phyloP scores from a whole-genome alignment of 1,140 invertebrate genomes.

The Ceratina japonica region DNA sequence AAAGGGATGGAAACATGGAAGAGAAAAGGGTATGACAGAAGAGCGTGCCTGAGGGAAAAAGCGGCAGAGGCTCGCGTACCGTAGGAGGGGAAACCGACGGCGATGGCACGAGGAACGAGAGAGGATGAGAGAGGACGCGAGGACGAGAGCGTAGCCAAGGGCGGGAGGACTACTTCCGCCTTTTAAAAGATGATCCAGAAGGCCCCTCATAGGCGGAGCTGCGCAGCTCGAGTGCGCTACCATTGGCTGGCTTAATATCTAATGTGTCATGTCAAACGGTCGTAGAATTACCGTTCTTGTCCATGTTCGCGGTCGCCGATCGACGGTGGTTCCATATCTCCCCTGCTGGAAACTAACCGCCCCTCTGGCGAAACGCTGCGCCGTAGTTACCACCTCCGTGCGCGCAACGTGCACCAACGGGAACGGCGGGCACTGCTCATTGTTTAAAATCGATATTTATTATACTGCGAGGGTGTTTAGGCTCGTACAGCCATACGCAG shows the following conservation, averaged over 20 bases:
- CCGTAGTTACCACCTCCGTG: background rate
- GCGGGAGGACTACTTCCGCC: slow-evolving; percentile 54
- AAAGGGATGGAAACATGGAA: slow-evolving; percentile 8
- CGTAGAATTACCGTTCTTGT: slow-evolving; percentile 45
- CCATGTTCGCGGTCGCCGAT: background rate
- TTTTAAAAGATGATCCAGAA: slow-evolving; percentile 59
- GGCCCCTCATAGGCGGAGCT: slow-evolving; percentile 61
- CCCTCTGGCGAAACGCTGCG: background rate
- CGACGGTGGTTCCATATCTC: background rate
- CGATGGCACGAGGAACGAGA: background rate
- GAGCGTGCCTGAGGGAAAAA: slow-evolving; percentile 19
- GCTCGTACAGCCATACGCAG: no score
- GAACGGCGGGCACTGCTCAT: background rate
- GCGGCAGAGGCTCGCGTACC: background rate
- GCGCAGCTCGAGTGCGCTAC: slow-evolving; percentile 32
- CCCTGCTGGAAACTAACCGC: background rate
- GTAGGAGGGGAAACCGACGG: slow-evolving; percentile 16
- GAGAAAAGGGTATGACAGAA: no score
- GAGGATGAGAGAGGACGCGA: background rate
- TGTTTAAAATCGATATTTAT: slow-evolving; percentile 25
- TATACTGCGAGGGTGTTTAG: background rate
- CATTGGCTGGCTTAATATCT: slow-evolving; percentile 60
- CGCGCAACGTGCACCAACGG: background rate
- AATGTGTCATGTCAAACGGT: slow-evolving; percentile 55
- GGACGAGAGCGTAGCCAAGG: background rate